Evolutionary conservation across 1,140 invertebrate species (phyloP), one percentile per base, ranked within the genome.

Genomic region (Calephelis nemesis): DNA sequence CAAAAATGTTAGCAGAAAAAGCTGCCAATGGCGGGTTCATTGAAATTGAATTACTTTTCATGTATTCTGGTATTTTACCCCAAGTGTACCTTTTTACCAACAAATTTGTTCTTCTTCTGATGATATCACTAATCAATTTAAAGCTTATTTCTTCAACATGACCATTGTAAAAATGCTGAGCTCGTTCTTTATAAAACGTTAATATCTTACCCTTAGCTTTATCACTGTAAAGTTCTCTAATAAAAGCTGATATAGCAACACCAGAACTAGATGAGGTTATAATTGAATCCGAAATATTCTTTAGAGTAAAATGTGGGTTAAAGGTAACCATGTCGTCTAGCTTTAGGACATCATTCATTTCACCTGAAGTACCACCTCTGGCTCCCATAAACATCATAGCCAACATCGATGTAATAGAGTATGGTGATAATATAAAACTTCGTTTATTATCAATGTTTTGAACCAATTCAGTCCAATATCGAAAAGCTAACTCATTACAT

Each of bases 371-470:
- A n/a, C 95, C 93, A 47, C 97, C 97, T 71, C 96, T 93, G 5
- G 97, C 96, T 4, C 97, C 97, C 49, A 98, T 93, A 83, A 97
- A 97, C 47, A 97, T 94, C 96, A 98, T 97, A 4, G 97, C 96
- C 4, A 98, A 81, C 79, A 97, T 94, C 4, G 96, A 97, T 1
- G 95, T 96, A 67, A 96, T 94, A 0, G 96, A 96, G 74, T 97
- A 97, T 0, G 97, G 97, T 9, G 97, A 97, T 4, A 97, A 83
- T n/a, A 96, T 94, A 71, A 98, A 90, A 74, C 96, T 97, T 73
- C 96, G 92, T 11, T 94, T 95, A 10, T 94, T 93, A 69, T 95
- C 96, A n/a, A 96, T 90, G 63, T 94, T 94, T 75, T 94, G 93
- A 4, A 95, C 94, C 0, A 96, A 93, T 6, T 94, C 92, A 73